Conservation (phyloP, 2,888 invertebrate species). For the Orthonychiurus folsomi region DNA sequence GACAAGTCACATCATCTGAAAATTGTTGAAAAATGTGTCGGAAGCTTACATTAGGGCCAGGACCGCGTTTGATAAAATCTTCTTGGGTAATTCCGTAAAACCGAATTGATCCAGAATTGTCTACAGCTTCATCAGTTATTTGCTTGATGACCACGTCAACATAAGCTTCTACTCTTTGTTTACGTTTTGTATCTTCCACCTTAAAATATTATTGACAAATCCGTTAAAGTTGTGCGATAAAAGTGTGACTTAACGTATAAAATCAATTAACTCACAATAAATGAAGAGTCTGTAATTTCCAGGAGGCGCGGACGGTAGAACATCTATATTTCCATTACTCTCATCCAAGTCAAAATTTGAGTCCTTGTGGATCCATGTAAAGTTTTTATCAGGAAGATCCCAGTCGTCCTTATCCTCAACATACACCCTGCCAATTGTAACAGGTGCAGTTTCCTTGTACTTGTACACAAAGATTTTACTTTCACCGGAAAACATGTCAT, state of each 20-base stretch:
- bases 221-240: too few relatives aligned
- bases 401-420: constrained; percentile 94
- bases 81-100: constrained; percentile 72
- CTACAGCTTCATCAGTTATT: constrained; percentile 83
- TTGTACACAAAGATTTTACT: constrained; percentile 91
- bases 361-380: constrained; percentile 54
- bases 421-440: constrained; percentile 81
- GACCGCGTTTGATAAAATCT: constrained; percentile 72
- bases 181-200: constrained; percentile 43
- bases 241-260: not conserved
- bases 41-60: too few relatives aligned
- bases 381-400: constrained; percentile 87
- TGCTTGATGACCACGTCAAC: constrained; percentile 79
- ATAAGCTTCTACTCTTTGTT: constrained; percentile 60
- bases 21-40: too few relatives aligned
- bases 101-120: constrained; percentile 83
- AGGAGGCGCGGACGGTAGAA: constrained; percentile 53
- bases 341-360: constrained; percentile 62
- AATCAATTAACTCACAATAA: constrained; percentile 57
- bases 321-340: constrained; percentile 79
- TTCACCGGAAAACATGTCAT: constrained; percentile 73
- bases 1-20: not conserved
- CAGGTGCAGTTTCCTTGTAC: constrained; percentile 73
- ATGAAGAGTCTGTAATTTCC: constrained; percentile 66
- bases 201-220: constrained; percentile 42